These are phyloP conservation scores for Hyposoter didymator DNA, from an alignment of 2,888 invertebrate species.

Conservation along the genomic window DNA sequence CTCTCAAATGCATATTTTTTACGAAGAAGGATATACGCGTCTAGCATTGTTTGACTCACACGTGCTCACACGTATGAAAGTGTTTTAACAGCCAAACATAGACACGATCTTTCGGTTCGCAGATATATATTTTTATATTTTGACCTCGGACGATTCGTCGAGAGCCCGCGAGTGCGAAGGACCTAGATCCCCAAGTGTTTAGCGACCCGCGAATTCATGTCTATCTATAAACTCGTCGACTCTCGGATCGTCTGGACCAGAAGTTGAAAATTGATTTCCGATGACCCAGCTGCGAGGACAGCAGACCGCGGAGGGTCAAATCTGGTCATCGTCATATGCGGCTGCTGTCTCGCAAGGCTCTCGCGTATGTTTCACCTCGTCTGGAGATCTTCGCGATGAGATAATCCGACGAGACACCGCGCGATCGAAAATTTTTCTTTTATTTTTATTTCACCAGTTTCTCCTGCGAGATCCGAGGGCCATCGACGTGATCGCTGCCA, in stretches of 20 bases:
- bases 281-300: conserved; percentile 17
- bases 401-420: conserved; percentile 60
- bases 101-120: conserved; percentile 42
- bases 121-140: conserved; percentile 6
- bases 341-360: conserved; percentile 50
- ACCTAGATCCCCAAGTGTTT: background rate
- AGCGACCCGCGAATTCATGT: background rate
- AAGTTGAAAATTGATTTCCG: conserved; percentile 33
- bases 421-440: conserved; percentile 46
- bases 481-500: conserved; percentile 65
- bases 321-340: conserved; percentile 46
- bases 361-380: conserved; percentile 57
- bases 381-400: conserved; percentile 75
- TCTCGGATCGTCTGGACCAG: background rate
- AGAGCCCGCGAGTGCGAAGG: background rate
- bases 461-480: conserved; percentile 46
- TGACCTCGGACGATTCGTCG: background rate
- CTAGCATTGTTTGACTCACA: conserved; percentile 39
- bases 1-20: conserved; percentile 66
- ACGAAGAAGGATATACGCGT: conserved; percentile 58
- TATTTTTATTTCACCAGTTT: conserved; percentile 50
- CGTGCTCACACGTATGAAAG: conserved; percentile 6
- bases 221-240: background rate
- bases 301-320: conserved; percentile 29
- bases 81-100: background rate